phyloP scores from a whole-genome alignment of 2,113 vertebrate genomes.

The Brachypteracias leptosomus region DNA sequence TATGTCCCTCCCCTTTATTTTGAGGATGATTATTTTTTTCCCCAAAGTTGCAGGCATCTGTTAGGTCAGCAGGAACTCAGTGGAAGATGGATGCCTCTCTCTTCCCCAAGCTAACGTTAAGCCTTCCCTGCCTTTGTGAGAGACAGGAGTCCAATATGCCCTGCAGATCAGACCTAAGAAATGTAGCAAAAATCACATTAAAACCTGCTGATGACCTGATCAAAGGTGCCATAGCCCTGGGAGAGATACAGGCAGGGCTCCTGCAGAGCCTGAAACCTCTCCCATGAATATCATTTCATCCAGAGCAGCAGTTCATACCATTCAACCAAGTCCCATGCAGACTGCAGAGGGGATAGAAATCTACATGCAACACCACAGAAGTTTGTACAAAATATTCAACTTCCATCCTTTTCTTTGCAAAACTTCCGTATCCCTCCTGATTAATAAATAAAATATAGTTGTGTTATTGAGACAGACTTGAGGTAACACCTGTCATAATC shows the following conservation, averaged over 20 bases:
- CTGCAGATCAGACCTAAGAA: not conserved
- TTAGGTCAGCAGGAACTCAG: not conserved
- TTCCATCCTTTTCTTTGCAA: not conserved
- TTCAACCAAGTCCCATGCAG: not conserved
- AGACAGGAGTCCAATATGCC: not conserved
- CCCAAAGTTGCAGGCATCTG: not conserved
- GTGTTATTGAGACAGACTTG: not conserved
- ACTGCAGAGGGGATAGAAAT: not conserved
- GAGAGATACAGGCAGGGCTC: not conserved
- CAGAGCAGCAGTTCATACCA: rapidly evolving
- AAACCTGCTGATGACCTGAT: not conserved
- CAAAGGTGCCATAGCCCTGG: not conserved
- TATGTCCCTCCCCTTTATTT: not conserved
- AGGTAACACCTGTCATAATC: not conserved
- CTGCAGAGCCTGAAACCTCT: not conserved
- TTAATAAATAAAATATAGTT: not conserved
- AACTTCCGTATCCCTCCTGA: not conserved
- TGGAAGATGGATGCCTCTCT: not conserved
- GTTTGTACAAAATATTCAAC: not conserved
- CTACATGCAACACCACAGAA: not conserved
- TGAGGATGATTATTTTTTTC: not conserved
- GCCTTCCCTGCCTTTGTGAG: not conserved
- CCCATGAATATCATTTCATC: rapidly evolving
- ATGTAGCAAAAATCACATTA: not conserved
- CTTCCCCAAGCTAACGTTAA: not conserved